Percentiles rank a stretch among this genome's conserved stretches.
phyloP scores from a whole-genome alignment of 2,888 invertebrate genomes.

The Galerucella calmariensis region DNA sequence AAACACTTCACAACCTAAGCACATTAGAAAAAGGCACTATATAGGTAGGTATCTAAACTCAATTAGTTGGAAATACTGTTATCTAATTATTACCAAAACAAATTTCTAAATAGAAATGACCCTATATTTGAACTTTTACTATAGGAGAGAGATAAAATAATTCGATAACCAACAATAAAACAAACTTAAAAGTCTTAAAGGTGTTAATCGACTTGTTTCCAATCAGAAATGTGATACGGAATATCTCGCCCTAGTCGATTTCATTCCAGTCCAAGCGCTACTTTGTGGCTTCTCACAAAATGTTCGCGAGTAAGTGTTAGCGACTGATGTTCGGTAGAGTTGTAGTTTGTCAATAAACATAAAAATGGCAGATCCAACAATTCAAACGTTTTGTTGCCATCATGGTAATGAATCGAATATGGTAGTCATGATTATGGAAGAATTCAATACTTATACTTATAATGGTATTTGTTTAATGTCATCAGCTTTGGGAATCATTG shows the following conservation, averaged over 20 bases:
- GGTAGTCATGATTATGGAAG: conserved; percentile 74
- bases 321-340: conserved; percentile 1
- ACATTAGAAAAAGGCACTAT: no score
- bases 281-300: conserved; percentile 19
- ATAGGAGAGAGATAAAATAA: conserved; percentile 15
- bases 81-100: conserved; percentile 5
- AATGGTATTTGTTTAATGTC: conserved; percentile 80
- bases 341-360: conserved; percentile 11
- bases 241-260: background rate
- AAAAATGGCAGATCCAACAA: conserved; percentile 83
- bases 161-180: conserved; percentile 12
- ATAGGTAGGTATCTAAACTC: background rate
- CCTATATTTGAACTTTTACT: conserved; percentile 18
- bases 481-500: conserved; percentile 78
- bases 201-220: background rate
- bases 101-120: conserved; percentile 13
- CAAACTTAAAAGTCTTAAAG: background rate
- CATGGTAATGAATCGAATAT: conserved; percentile 73
- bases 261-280: background rate
- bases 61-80: background rate
- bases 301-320: conserved; percentile 9
- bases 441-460: conserved; percentile 80
- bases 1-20: no score
- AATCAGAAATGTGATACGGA: conserved; percentile 1
- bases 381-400: conserved; percentile 85